Conservation (phyloP, 2,888 invertebrate species). For the Melinopterus prodromus region DNA sequence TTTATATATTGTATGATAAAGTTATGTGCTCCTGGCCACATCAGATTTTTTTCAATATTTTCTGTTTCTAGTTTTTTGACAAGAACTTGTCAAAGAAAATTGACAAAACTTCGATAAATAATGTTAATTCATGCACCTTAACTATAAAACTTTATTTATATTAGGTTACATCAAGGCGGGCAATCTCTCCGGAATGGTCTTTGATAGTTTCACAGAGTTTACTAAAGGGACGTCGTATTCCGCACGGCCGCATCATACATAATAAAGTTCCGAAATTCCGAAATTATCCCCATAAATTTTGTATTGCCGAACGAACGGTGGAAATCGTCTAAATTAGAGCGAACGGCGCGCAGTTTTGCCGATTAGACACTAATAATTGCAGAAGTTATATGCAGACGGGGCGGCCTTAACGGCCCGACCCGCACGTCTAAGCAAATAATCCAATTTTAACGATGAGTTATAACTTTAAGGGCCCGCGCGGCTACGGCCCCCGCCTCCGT, state of each 20-base stretch:
- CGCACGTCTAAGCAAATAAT: constrained; percentile 18
- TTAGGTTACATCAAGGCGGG: no score
- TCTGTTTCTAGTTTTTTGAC: no score
- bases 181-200: no score
- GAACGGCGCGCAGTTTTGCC: background rate
- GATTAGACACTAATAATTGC: background rate
- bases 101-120: no score
- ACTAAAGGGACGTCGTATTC: background rate
- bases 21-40: no score
- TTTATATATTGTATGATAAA: no score
- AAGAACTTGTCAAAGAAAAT: no score
- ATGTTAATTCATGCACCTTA: no score
- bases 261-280: background rate
- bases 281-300: background rate
- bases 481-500: no score
- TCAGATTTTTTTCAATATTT: no score
- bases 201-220: no score
- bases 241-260: background rate
- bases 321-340: background rate
- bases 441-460: constrained; percentile 31
- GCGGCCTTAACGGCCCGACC: background rate
- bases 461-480: constrained; percentile 19
- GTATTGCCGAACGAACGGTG: background rate
- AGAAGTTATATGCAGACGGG: background rate
- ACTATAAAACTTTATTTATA: no score